Percentiles rank a stretch among this genome's conserved stretches.
Evolutionary conservation across 2,888 invertebrate genomes (phyloP).

Genomic region (Tenthredo mesomela): DNA sequence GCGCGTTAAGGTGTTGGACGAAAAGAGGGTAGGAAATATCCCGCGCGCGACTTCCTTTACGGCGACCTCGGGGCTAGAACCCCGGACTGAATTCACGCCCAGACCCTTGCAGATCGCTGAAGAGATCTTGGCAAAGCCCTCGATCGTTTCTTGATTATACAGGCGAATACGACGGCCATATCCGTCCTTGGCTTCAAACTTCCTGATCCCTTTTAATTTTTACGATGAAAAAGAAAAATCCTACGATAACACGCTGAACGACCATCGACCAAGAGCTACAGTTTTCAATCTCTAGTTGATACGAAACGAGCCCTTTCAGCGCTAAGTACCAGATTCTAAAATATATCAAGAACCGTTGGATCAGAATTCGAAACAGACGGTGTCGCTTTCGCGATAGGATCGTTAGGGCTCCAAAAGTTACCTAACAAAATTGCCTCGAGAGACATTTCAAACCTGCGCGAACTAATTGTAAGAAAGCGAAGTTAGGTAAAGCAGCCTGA

Average conservation of each 20-base stretch:
- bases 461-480: not conserved
- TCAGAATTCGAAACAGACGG: not conserved
- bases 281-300: not conserved
- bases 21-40: slow-evolving; percentile 1
- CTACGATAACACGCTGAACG: not conserved
- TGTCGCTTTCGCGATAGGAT: not conserved
- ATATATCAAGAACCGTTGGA: not conserved
- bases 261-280: not conserved
- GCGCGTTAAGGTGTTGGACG: slow-evolving; percentile 38
- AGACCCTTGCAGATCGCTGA: slow-evolving; percentile 45
- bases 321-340: not conserved
- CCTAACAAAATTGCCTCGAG: slow-evolving; percentile 4
- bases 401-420: not conserved
- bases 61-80: slow-evolving; percentile 30
- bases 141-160: slow-evolving; percentile 46
- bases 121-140: slow-evolving; percentile 39
- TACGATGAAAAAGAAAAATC: slow-evolving; percentile 16
- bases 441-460: slow-evolving; percentile 12
- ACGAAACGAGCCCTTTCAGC: not conserved
- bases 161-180: slow-evolving; percentile 15
- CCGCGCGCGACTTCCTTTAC: slow-evolving; percentile 29
- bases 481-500: slow-evolving; percentile 31
- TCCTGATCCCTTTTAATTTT: slow-evolving; percentile 29
- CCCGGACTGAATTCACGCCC: slow-evolving; percentile 36
- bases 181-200: not conserved